Conservation (phyloP, 2,797 vertebrate genomes). For the Babyrousa celebensis region DNA sequence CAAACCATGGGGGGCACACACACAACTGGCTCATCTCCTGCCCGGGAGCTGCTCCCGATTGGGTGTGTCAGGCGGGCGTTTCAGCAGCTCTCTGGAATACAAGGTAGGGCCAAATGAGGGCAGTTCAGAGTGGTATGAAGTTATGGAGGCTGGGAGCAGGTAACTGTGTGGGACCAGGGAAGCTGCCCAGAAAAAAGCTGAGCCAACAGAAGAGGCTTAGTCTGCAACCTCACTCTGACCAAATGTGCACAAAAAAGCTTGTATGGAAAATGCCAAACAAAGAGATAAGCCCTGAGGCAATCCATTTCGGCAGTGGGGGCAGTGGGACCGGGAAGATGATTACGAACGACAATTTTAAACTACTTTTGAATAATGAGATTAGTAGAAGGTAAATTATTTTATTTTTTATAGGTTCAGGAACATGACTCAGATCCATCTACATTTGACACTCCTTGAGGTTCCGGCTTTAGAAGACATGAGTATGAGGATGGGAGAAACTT, state of each 20-base stretch:
- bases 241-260: background rate
- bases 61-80: background rate
- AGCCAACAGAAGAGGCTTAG: background rate
- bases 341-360: background rate
- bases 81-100: background rate
- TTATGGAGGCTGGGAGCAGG: background rate
- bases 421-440: constrained; percentile 89
- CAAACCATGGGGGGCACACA: background rate
- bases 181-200: background rate
- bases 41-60: background rate
- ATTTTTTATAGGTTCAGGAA: constrained; percentile 87
- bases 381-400: background rate
- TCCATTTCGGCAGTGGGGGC: background rate
- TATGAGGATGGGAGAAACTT: background rate
- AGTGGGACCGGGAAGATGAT: background rate
- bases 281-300: background rate
- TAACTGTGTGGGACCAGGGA: background rate
- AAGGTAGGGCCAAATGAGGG: background rate
- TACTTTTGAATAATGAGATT: background rate
- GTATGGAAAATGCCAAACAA: background rate
- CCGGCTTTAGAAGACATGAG: background rate
- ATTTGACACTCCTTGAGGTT: constrained; percentile 84
- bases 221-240: background rate
- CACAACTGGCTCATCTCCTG: background rate
- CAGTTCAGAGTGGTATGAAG: background rate